Evolutionary conservation across 2,888 invertebrate genomes (phyloP).

Genomic region (Cepaea hortensis): DNA sequence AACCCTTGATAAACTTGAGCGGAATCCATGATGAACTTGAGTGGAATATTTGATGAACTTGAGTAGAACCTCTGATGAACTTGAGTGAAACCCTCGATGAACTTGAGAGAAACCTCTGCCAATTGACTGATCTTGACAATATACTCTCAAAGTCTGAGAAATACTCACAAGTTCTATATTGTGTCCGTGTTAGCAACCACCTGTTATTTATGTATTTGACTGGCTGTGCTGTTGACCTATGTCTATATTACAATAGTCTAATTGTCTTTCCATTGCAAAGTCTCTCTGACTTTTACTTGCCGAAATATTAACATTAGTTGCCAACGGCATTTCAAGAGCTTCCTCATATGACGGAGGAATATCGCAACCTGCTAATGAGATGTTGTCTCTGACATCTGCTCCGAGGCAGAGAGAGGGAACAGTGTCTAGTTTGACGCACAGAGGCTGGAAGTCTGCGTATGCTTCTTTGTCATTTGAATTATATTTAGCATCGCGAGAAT

Average conservation of each 20-base stretch:
- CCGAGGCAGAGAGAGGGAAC: background rate
- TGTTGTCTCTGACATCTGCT: conserved; percentile 15
- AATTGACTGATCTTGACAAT: no score
- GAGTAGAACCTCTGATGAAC: no score
- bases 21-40: no score
- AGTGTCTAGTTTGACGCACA: background rate
- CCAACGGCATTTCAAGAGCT: conserved; percentile 49
- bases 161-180: no score
- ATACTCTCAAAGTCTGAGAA: no score
- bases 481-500: background rate
- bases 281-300: background rate
- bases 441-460: background rate
- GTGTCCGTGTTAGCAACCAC: background rate
- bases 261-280: background rate
- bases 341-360: conserved; percentile 51
- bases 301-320: background rate
- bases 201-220: background rate
- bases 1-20: no score
- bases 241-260: conserved; percentile 11
- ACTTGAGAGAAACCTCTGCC: no score
- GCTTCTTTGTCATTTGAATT: background rate
- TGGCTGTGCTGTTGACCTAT: background rate
- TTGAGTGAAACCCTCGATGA: no score
- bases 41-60: no score
- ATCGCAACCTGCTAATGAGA: conserved; percentile 34